These are phyloP conservation scores for Caenorhabditis panamensis DNA, from an alignment of 2,888 invertebrate species.

Conservation along the genomic window DNA sequence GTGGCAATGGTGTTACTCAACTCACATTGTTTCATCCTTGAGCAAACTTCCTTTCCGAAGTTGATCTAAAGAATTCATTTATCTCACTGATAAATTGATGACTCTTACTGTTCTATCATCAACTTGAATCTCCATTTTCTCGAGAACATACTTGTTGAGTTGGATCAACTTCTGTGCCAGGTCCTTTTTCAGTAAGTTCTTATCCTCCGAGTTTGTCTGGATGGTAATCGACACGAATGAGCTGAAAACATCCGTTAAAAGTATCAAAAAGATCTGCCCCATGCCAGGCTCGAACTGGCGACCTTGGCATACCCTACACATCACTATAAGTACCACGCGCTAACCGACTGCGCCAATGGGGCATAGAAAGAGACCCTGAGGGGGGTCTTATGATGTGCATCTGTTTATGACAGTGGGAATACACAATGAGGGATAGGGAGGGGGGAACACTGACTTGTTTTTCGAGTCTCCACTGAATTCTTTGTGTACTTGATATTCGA, in stretches of 20 bases:
- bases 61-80: constrained; percentile 55
- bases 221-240: constrained; percentile 79
- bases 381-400: too few relatives aligned
- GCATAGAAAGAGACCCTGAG: too few relatives aligned
- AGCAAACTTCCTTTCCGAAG: constrained; percentile 79
- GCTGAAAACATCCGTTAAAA: constrained; percentile 61
- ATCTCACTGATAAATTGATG: not conserved
- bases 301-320: constrained; percentile 66
- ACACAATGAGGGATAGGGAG: constrained; percentile 7
- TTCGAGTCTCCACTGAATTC: constrained; percentile 79
- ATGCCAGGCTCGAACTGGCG: constrained; percentile 70
- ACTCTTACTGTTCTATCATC: constrained; percentile 62
- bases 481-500: constrained; percentile 80
- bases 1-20: constrained; percentile 77
- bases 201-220: constrained; percentile 71
- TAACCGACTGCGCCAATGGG: constrained; percentile 75
- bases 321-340: constrained; percentile 75
- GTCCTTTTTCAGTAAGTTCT: constrained; percentile 71
- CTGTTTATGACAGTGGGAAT: constrained; percentile 1
- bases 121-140: constrained; percentile 77
- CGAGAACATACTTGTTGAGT: constrained; percentile 76
- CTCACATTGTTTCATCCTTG: constrained; percentile 74
- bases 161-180: constrained; percentile 64
- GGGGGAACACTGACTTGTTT: constrained; percentile 70
- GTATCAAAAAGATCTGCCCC: constrained; percentile 62